These are phyloP conservation scores for Panurus biarmicus DNA, from an alignment of 2,113 vertebrate genomes.

Conservation along the genomic window DNA sequence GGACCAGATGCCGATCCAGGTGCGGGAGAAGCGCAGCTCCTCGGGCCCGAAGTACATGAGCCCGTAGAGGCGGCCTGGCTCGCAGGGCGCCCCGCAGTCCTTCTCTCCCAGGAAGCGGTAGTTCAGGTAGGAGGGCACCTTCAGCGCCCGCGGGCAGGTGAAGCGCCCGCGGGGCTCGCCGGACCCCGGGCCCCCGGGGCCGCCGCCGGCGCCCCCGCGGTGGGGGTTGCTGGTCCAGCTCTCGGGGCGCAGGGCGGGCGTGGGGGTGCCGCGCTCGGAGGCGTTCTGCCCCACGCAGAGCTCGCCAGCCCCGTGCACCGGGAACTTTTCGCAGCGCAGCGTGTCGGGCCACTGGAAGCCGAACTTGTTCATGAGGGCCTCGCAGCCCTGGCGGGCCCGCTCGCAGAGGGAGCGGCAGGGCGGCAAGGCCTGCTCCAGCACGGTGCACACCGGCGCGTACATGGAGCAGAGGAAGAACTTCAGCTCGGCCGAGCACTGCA, in stretches of 20 bases:
- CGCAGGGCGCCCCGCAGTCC: conserved; percentile 90
- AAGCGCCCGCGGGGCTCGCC: conserved; percentile 71
- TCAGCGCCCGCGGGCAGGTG: conserved; percentile 81
- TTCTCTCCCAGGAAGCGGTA: conserved; percentile 91
- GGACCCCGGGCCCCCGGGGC: neutral
- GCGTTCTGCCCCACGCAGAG: conserved; percentile 92
- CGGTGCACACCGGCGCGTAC: conserved; percentile 96
- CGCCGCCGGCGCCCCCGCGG: neutral
- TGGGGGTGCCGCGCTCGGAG: conserved; percentile 79
- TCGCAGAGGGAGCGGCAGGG: conserved; percentile 93
- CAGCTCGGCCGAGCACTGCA: conserved; percentile 88
- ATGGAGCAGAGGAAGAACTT: conserved; percentile 96
- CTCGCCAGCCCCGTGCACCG: conserved; percentile 87
- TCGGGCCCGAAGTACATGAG: conserved; percentile 92
- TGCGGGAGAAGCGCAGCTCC: conserved; percentile 87
- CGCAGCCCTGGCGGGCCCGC: conserved; percentile 89
- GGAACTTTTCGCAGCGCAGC: conserved; percentile 89
- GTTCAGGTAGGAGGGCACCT: conserved; percentile 88
- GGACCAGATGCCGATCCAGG: conserved; percentile 95
- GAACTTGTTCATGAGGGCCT: conserved; percentile 97
- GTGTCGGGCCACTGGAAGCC: conserved; percentile 96
- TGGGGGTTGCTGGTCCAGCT: conserved; percentile 78
- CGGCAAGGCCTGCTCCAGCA: conserved; percentile 91
- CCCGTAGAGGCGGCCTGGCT: conserved; percentile 80
- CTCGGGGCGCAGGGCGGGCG: conserved; percentile 67